These are phyloP conservation scores for Dicerorhinus sumatrensis DNA, from an alignment of 2,113 vertebrate genomes.

Conservation along the genomic window DNA sequence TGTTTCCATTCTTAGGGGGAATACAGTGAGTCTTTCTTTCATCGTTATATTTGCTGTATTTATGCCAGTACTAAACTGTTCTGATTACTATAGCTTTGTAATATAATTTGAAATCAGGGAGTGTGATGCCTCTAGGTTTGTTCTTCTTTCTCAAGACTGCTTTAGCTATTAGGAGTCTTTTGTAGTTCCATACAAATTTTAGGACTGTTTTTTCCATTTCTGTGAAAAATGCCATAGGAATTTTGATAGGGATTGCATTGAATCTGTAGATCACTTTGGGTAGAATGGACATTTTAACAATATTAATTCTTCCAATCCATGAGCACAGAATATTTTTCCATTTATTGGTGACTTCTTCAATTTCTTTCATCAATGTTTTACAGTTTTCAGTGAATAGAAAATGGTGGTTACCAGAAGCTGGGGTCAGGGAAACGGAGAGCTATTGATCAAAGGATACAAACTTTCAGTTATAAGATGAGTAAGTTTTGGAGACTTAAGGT, in stretches of 20 bases:
- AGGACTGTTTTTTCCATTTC: not conserved
- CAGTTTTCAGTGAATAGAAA: not conserved
- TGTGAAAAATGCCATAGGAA: not conserved
- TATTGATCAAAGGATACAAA: not conserved
- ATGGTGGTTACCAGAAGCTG: not conserved
- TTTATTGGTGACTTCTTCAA: not conserved
- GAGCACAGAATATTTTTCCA: not conserved
- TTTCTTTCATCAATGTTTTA: not conserved
- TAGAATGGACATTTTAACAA: not conserved
- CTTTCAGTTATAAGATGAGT: not conserved
- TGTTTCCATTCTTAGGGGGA: not conserved
- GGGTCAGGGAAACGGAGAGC: too few relatives aligned
- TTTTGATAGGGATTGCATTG: not conserved
- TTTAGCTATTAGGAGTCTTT: not conserved
- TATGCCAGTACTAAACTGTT: not conserved
- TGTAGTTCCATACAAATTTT: not conserved
- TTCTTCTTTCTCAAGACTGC: not conserved
- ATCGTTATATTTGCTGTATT: not conserved
- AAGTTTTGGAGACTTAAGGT: not conserved
- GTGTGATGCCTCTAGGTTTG: not conserved
- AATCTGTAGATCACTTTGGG: not conserved
- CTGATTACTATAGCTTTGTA: not conserved
- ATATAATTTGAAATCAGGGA: not conserved
- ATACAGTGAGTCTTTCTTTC: not conserved
- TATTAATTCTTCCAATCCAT: not conserved